A percentile compares a stretch with the other conserved stretches of the same genome.
These are phyloP conservation scores for Takifugu bimaculatus DNA, from an alignment of 2,113 vertebrate genomes.

Conservation along the genomic window DNA sequence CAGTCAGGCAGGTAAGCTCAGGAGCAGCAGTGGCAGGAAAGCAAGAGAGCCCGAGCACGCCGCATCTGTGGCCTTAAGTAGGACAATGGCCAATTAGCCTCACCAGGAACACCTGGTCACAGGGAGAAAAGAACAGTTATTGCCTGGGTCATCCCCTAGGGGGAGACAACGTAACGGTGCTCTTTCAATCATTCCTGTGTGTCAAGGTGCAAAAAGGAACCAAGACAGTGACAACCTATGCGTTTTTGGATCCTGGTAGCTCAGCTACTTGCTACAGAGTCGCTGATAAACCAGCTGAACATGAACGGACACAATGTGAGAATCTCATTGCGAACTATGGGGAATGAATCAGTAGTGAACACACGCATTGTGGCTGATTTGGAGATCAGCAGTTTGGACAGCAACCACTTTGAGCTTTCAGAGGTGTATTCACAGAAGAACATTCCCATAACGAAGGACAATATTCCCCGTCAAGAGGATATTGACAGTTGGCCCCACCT, in stretches of 20 bases:
- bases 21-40: no score
- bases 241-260: no score
- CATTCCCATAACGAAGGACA: slow-evolving; percentile 16
- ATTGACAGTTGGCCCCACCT: slow-evolving; percentile 18
- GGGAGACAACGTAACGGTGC: no score
- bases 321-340: slow-evolving; percentile 26
- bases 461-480: slow-evolving; percentile 21
- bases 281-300: no score
- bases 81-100: no score
- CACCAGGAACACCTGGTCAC: no score
- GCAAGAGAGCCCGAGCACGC: no score
- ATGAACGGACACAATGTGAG: slow-evolving; percentile 25
- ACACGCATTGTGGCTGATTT: slow-evolving; percentile 8
- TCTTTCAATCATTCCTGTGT: slow-evolving; percentile 38
- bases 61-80: no score
- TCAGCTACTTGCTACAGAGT: no score
- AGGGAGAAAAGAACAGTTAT: no score
- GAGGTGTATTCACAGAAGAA: slow-evolving; percentile 22
- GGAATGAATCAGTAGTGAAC: slow-evolving; percentile 10
- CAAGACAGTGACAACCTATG: slow-evolving; percentile 12
- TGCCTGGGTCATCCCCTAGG: no score
- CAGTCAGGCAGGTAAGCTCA: no score
- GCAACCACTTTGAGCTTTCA: slow-evolving; percentile 23
- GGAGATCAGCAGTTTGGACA: slow-evolving; percentile 18
- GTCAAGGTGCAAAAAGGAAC: slow-evolving; percentile 28